A percentile compares a stretch with the other conserved stretches of the same genome.
Conservation (phyloP, 2,113 vertebrate genomes). For the Osmerus eperlanus region DNA sequence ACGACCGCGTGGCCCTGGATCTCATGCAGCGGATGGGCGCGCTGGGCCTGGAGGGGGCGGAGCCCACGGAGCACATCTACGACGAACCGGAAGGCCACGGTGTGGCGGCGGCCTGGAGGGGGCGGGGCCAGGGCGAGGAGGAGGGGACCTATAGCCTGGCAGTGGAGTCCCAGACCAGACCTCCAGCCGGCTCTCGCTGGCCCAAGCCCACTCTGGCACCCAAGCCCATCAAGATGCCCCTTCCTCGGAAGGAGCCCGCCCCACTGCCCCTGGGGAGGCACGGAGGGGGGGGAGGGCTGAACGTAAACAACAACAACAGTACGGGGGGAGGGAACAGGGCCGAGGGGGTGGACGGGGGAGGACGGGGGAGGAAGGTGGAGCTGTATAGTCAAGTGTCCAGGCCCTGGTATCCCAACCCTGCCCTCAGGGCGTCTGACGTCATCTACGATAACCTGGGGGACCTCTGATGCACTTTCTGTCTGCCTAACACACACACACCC, state of each 20-base stretch:
- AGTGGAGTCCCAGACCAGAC: slow-evolving; percentile 66
- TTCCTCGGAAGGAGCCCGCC: slow-evolving; percentile 63
- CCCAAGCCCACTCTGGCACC: slow-evolving; percentile 80
- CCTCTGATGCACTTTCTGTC: slow-evolving; percentile 48
- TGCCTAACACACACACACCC: neutral
- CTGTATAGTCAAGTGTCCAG: slow-evolving; percentile 85
- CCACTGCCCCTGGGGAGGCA: slow-evolving; percentile 52
- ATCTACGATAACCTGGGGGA: slow-evolving; percentile 77
- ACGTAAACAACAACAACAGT: slow-evolving; percentile 74
- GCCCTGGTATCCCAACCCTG: slow-evolving; percentile 47
- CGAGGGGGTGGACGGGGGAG: slow-evolving; percentile 22
- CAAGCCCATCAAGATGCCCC: slow-evolving; percentile 70
- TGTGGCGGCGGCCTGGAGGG: slow-evolving; percentile 24
- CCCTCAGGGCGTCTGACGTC: slow-evolving; percentile 64
- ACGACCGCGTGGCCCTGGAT: slow-evolving; percentile 71
- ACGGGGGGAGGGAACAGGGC: slow-evolving; percentile 34
- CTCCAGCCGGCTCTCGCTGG: slow-evolving; percentile 43
- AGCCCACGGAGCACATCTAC: slow-evolving; percentile 81
- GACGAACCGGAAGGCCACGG: slow-evolving; percentile 87
- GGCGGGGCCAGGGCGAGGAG: slow-evolving; percentile 35
- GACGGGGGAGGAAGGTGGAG: slow-evolving; percentile 46
- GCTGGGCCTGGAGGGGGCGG: slow-evolving; percentile 56
- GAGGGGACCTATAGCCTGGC: slow-evolving; percentile 56
- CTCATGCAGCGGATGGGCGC: slow-evolving; percentile 46
- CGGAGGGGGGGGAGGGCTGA: slow-evolving; percentile 10